Conservation (phyloP, 2,888 invertebrate genomes). For the Tipula confusa region DNA sequence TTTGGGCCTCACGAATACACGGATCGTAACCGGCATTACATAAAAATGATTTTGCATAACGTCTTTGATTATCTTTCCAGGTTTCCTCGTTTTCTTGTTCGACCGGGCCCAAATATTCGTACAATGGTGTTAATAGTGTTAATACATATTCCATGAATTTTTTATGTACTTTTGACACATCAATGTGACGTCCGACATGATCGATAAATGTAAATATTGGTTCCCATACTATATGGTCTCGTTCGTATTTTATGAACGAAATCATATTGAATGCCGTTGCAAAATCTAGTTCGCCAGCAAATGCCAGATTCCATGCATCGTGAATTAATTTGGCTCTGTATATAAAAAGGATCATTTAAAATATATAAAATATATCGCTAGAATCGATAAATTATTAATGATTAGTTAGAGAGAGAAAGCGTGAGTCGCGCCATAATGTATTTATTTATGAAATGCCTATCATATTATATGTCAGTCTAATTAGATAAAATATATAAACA, state of each 20-base stretch:
- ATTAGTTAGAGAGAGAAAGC: neutral
- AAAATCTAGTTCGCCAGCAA: slow-evolving; percentile 71
- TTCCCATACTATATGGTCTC: slow-evolving; percentile 74
- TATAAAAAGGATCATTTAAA: neutral
- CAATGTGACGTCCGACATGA: slow-evolving; percentile 70
- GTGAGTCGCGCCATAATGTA: neutral
- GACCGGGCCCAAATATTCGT: slow-evolving; percentile 60
- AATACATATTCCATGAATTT: slow-evolving; percentile 75
- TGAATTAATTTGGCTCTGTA: slow-evolving; percentile 66
- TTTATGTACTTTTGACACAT: slow-evolving; percentile 59
- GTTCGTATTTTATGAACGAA: slow-evolving; percentile 66
- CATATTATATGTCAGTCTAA: neutral
- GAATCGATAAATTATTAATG: neutral
- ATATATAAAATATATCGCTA: neutral
- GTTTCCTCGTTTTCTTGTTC: slow-evolving; percentile 57
- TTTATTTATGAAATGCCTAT: neutral
- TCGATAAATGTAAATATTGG: slow-evolving; percentile 79
- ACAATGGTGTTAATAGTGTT: slow-evolving; percentile 64
- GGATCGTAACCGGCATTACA: slow-evolving; percentile 72
- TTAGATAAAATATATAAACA: neutral
- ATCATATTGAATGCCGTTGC: slow-evolving; percentile 76
- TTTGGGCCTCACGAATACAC: slow-evolving; percentile 70
- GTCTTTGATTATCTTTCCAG: slow-evolving; percentile 64
- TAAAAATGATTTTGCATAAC: slow-evolving; percentile 65
- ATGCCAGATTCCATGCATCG: slow-evolving; percentile 74